Evolutionary conservation across 2,113 vertebrate species (phyloP), one percentile per base, ranked within the genome.

Genomic region (Podilymbus podiceps): DNA sequence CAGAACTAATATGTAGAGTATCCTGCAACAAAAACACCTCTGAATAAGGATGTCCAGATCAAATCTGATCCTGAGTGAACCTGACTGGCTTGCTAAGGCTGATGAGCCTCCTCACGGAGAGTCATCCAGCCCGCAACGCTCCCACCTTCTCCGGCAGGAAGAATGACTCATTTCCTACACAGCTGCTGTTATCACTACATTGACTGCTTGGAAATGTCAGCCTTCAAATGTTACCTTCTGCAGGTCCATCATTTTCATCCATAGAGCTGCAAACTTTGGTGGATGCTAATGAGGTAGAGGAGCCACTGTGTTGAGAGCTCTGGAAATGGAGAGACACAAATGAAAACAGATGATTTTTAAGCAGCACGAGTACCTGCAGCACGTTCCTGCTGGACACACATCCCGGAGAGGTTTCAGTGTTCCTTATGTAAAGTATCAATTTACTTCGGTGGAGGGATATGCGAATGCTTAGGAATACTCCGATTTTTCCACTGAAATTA

Each of bases 261-360:
- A 99, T 99, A 16, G 99, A 99, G 98, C 99, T 99, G 98, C 99
- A 99, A 53, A 99, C 99, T 98, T 99, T 99, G 91, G 99, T 99
- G 81, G 99, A 99, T 19, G 99, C 99, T 89, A 99, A 98, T 78
- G 99, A 99, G 87, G 99, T 99, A 84, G 99, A 99, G 59, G 99
- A 99, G 85, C 99, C 99, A 63, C 99, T 99, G 98, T 99, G 98
- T 40, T 99, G 99, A 90, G 99, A 99, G 84, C 99, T 99, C 99
- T 99, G 97, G 59, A 93, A 97, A 93, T 74, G 96, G 89, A 96
- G 66, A 95, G 85, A 97, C 77, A 97, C 56, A 96, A 66, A 97
- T 23, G 62, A 89, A 91, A 68, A 92, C 59, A 85, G 42, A 66
- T 75, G 75, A 78, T 42, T 53, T 88, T 97, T 95, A 96, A 94